A percentile compares a stretch with the other conserved stretches of the same genome.
Evolutionary conservation across 2,797 vertebrate species (phyloP).

Genomic region (Rhyacichthys aspro): DNA sequence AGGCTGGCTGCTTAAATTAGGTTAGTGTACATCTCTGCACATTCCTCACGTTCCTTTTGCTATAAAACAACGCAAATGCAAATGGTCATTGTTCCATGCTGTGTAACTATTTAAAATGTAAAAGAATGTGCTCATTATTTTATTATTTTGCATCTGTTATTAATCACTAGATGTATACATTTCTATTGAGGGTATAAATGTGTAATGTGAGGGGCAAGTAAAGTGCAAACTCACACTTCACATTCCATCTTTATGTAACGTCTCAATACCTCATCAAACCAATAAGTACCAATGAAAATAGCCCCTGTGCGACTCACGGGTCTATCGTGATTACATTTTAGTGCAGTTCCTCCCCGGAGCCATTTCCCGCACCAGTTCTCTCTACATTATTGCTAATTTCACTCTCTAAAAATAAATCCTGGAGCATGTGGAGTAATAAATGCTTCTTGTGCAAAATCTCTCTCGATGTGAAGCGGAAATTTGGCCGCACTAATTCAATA

Average conservation of each 20-base stretch:
- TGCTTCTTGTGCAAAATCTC: constrained; percentile 40
- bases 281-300: constrained; percentile 53
- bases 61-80: neutral
- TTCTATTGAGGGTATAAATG: constrained; percentile 20
- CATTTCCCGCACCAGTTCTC: constrained; percentile 49
- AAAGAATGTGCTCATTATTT: neutral
- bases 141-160: no score
- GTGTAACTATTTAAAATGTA: no score
- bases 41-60: constrained; percentile 25
- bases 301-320: constrained; percentile 59
- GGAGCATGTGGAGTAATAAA: constrained; percentile 53
- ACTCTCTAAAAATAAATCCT: constrained; percentile 70
- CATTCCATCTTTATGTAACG: constrained; percentile 56
- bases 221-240: constrained; percentile 25
- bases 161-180: constrained; percentile 10
- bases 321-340: constrained; percentile 64
- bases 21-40: constrained; percentile 71
- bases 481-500: constrained; percentile 56
- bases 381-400: constrained; percentile 61
- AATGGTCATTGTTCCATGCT: no score
- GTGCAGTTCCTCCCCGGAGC: constrained; percentile 47
- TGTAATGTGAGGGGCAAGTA: neutral
- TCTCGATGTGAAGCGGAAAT: constrained; percentile 57
- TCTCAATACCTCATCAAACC: constrained; percentile 65
- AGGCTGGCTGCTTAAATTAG: constrained; percentile 94